Evolutionary conservation across 2,888 invertebrate species (phyloP), one percentile per base, ranked within the genome.

Genomic region (Melanostoma mellinum): DNA sequence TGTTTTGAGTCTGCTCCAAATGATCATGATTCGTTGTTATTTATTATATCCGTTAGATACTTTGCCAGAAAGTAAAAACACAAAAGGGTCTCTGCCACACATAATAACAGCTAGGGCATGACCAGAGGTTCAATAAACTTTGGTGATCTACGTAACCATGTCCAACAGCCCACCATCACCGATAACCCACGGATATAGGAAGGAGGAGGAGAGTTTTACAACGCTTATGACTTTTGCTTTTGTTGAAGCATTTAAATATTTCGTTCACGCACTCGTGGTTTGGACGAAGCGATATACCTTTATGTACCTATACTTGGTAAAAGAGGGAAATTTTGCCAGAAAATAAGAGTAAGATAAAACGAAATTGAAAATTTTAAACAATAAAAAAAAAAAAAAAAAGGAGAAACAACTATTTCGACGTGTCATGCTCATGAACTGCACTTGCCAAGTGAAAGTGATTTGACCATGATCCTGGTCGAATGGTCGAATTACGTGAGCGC

Each of bases 361-460:
- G 55, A 61, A 61, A 65, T 32, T 8, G n/a, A 74, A 74, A 72
- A 20, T 20, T 20, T 48, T 38, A 35, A 63, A 63, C 36, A 48
- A 44, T 36, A 33, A 48, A 40, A 48, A 30, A 48, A 48, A 40
- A 48, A 30, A 48, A 63, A 67, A 9, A 35, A n/a, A 35, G 40
- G 20, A 33, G 9, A 9, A 4, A 35, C 9, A 10, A 2, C 9
- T 35, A 40, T n/a, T 63, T 36, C 48, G 68, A 53, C 68, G 36
- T 72, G 44, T 77, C 55, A 73, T 20, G 20, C 20, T 20, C 20
- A 1, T 65, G 52, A 44, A 68, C 50, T 77, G 78, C 78, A 73
- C 73, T 77, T 82, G 78, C 68, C 78, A 82, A 61, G 78, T 82
- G 82, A 82, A 82, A 82, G 82, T 82, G 78, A 82, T 78, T 82